Evolutionary conservation across 2,113 vertebrate genomes (phyloP).

Genomic region (Saimiri boliviensis): DNA sequence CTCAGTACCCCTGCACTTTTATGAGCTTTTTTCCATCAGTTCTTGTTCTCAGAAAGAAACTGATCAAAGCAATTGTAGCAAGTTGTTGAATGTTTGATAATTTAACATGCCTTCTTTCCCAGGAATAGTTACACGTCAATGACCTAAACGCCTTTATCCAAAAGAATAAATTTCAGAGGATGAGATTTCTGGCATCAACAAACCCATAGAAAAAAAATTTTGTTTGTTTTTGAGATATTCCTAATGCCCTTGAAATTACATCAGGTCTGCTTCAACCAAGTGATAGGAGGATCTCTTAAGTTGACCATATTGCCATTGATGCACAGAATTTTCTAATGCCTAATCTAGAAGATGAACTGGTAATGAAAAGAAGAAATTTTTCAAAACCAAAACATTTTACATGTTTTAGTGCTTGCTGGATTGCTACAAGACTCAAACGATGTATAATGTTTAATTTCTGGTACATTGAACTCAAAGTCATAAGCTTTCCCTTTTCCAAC

Average conservation of each 20-base stretch:
- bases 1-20: not conserved
- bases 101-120: slow-evolving; percentile 42
- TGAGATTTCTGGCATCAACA: not conserved
- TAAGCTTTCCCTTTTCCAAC: not conserved
- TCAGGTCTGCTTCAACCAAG: not conserved
- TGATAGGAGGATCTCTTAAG: not conserved
- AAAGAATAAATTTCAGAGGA: not conserved
- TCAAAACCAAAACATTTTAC: not conserved
- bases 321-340: not conserved
- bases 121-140: slow-evolving; percentile 44
- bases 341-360: not conserved
- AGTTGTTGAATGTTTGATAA: slow-evolving; percentile 54
- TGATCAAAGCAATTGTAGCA: slow-evolving; percentile 46
- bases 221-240: not conserved
- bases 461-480: not conserved
- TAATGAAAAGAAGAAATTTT: not conserved
- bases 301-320: not conserved
- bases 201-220: not conserved
- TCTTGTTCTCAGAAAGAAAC: not conserved
- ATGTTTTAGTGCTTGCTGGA: not conserved
- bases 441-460: not conserved
- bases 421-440: not conserved
- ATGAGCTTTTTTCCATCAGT: not conserved
- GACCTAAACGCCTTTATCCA: slow-evolving; percentile 15
- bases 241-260: not conserved